A percentile compares a stretch with the other conserved stretches of the same genome.
Evolutionary conservation across 1,140 invertebrate genomes (phyloP).

Genomic region (Frieseomelitta varia): DNA sequence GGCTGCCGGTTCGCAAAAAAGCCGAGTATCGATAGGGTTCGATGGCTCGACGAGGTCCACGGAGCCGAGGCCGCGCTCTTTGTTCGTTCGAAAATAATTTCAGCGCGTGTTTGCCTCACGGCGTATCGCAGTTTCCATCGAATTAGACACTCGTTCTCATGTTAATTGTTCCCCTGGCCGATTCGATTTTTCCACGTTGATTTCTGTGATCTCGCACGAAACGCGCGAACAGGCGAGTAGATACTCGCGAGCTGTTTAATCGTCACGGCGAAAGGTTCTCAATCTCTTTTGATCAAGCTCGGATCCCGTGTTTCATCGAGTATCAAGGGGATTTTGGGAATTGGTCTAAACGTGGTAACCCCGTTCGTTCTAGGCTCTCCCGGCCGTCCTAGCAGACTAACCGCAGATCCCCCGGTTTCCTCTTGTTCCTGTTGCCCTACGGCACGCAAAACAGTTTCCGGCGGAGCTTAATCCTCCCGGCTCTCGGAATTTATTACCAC

Average conservation of each 20-base stretch:
- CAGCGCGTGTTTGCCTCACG: neutral
- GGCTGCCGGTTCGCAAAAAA: neutral
- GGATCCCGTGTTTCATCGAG: conserved; percentile 13
- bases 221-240: neutral
- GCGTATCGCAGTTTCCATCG: neutral
- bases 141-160: neutral
- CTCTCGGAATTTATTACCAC: conserved; percentile 2
- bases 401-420: neutral
- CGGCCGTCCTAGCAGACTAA: neutral
- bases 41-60: too few species aligned
- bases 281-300: neutral
- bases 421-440: too few species aligned
- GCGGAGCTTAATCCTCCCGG: neutral
- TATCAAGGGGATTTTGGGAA: conserved; percentile 35
- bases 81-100: neutral
- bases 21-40: neutral
- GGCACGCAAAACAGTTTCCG: conserved; percentile 4
- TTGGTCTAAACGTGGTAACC: conserved; percentile 13
- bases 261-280: neutral
- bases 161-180: neutral
- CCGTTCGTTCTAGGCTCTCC: neutral
- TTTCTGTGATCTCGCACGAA: neutral
- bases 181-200: neutral
- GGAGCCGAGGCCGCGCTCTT: neutral
- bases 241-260: neutral